These are phyloP conservation scores for Monomorium pharaonis DNA, from an alignment of 1,140 invertebrate genomes.

Conservation along the genomic window DNA sequence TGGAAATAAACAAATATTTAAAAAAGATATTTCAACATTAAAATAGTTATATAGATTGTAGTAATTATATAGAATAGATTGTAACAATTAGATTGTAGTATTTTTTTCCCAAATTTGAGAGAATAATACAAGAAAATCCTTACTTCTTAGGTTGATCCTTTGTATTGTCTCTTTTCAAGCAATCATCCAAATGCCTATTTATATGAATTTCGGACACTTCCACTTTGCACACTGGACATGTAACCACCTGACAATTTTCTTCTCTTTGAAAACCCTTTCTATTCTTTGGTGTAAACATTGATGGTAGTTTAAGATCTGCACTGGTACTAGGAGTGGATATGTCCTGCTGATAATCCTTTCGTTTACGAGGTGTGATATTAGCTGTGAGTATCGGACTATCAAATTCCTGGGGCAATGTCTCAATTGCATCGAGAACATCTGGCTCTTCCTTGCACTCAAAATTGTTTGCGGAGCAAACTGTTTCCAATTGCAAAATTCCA, in stretches of 20 bases:
- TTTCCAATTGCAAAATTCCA: background rate
- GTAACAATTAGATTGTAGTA: no score
- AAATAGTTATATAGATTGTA: background rate
- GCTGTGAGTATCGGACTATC: background rate
- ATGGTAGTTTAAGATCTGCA: constrained; percentile 60
- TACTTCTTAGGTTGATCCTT: constrained; percentile 63
- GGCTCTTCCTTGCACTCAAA: constrained; percentile 31
- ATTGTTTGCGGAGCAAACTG: background rate
- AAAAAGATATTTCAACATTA: background rate
- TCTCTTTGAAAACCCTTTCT: constrained; percentile 47
- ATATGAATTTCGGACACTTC: constrained; percentile 82
- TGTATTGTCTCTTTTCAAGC: constrained; percentile 80
- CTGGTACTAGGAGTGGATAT: constrained; percentile 78
- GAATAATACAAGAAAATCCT: constrained; percentile 39
- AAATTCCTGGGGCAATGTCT: background rate
- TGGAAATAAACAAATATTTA: constrained; percentile 42
- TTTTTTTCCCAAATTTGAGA: constrained; percentile 1
- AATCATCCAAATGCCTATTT: constrained; percentile 86
- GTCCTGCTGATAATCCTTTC: constrained; percentile 32
- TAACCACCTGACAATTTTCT: constrained; percentile 73
- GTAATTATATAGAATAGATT: no score
- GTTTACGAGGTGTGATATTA: constrained; percentile 38
- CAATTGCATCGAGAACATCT: constrained; percentile 20
- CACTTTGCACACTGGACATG: constrained; percentile 86
- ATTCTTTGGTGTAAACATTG: constrained; percentile 79